Conservation (phyloP, 2,113 vertebrate genomes). For the Odobenus rosmarus region DNA sequence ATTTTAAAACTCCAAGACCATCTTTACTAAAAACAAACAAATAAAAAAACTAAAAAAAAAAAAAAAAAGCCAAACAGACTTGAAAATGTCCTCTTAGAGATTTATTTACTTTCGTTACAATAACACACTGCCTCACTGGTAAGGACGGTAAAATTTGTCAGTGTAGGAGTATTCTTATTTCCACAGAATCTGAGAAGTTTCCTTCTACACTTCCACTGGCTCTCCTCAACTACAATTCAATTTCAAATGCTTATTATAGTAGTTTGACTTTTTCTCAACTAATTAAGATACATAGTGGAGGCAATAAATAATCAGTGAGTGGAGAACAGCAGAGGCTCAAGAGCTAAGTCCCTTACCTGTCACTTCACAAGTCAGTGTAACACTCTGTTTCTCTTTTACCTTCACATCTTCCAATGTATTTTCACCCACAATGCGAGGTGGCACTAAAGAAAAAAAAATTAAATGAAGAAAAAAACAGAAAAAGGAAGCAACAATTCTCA, state of each 20-base stretch:
- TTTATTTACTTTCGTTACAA: background rate
- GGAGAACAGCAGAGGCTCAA: background rate
- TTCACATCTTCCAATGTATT: constrained; percentile 91
- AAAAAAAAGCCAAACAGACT: background rate
- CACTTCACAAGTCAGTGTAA: constrained; percentile 93
- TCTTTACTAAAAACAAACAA: background rate
- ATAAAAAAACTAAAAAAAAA: background rate
- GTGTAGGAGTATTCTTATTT: background rate
- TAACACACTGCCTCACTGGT: background rate
- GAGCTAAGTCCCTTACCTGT: constrained; percentile 87
- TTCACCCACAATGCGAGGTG: constrained; percentile 90
- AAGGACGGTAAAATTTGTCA: background rate
- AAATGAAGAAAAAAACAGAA: background rate
- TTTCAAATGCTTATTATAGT: background rate
- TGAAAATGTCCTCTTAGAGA: background rate
- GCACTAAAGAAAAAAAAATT: constrained; percentile 85
- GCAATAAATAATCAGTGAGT: background rate
- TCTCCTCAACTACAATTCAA: background rate
- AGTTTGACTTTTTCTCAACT: background rate
- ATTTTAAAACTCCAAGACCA: background rate
- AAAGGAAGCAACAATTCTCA: background rate
- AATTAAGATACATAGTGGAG: background rate
- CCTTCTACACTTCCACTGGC: background rate
- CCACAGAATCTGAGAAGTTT: background rate
- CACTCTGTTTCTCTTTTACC: constrained; percentile 91